Percentiles rank a stretch among this genome's conserved stretches.
phyloP scores from a whole-genome alignment of 1,140 invertebrate genomes.

The Drosophila kanapiae region DNA sequence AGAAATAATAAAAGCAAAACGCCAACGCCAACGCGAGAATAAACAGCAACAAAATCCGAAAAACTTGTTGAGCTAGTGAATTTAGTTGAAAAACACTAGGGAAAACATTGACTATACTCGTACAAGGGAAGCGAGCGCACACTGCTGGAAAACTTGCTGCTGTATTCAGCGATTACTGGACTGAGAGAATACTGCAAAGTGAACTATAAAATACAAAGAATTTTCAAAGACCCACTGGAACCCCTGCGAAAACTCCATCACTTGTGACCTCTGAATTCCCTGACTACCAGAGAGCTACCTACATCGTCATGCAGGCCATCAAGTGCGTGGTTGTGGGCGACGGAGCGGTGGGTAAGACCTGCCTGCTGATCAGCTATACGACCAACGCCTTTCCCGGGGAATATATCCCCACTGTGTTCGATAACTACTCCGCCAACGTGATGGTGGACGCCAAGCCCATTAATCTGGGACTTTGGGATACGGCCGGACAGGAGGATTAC shows the following conservation, averaged over 20 bases:
- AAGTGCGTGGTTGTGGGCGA: conserved; percentile 98
- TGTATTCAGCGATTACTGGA: conserved; percentile 10
- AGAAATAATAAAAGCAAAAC: conserved; percentile 34
- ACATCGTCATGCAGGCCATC: conserved; percentile 95
- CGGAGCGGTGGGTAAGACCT: conserved; percentile 98
- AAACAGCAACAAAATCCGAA: conserved; percentile 23
- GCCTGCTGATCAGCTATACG: conserved; percentile 97
- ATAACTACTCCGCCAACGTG: conserved; percentile 99
- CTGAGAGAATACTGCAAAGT: background rate
- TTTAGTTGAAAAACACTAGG: conserved; percentile 3
- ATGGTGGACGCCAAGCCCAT: conserved; percentile 99
- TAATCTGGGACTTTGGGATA: conserved; percentile 97
- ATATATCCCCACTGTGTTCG: conserved; percentile 98
- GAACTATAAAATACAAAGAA: background rate
- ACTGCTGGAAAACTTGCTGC: conserved; percentile 9
- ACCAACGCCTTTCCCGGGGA: conserved; percentile 98
- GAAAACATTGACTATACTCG: conserved; percentile 1
- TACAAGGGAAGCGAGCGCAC: background rate
- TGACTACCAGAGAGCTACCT: conserved; percentile 23
- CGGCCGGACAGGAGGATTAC: conserved; percentile 97
- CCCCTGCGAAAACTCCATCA: background rate
- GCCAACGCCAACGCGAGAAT: conserved; percentile 45
- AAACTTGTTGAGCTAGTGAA: conserved; percentile 36
- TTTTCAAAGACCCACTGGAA: background rate
- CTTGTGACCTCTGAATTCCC: background rate